phyloP scores from a whole-genome alignment of 2,797 vertebrate species.

The Dermochelys coriacea region DNA sequence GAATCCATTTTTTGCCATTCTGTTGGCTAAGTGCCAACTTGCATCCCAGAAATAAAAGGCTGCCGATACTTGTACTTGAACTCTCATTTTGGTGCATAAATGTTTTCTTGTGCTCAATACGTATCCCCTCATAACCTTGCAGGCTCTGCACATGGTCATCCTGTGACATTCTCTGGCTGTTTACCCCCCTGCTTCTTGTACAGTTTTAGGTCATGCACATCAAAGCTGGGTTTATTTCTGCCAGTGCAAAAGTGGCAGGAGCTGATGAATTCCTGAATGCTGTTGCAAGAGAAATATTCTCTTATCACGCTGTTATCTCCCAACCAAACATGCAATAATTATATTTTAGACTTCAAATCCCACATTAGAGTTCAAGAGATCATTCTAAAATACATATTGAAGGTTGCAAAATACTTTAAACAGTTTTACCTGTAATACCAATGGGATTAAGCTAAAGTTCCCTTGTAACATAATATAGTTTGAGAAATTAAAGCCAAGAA shows the following conservation, averaged over 20 bases:
- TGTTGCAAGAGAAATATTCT: neutral
- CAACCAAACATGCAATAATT: neutral
- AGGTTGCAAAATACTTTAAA: neutral
- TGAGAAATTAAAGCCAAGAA: neutral
- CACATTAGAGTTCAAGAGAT: neutral
- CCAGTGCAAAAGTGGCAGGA: neutral
- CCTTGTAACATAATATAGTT: neutral
- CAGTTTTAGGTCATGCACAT: neutral
- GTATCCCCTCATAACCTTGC: neutral
- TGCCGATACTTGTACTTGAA: neutral
- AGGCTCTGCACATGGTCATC: neutral
- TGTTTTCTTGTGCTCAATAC: neutral
- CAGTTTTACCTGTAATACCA: too few relatives aligned
- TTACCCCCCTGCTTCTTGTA: neutral
- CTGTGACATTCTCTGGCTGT: neutral
- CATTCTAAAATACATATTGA: neutral
- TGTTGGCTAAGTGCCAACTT: conserved; percentile 23
- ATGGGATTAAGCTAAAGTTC: too few relatives aligned
- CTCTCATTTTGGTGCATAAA: neutral
- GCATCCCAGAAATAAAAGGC: neutral
- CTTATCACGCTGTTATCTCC: neutral
- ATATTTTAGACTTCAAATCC: neutral
- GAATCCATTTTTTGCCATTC: neutral
- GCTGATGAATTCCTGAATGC: neutral
- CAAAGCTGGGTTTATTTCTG: neutral